Evolutionary conservation across 2,113 vertebrate genomes (phyloP).

Genomic region (Aplodontia rufa): DNA sequence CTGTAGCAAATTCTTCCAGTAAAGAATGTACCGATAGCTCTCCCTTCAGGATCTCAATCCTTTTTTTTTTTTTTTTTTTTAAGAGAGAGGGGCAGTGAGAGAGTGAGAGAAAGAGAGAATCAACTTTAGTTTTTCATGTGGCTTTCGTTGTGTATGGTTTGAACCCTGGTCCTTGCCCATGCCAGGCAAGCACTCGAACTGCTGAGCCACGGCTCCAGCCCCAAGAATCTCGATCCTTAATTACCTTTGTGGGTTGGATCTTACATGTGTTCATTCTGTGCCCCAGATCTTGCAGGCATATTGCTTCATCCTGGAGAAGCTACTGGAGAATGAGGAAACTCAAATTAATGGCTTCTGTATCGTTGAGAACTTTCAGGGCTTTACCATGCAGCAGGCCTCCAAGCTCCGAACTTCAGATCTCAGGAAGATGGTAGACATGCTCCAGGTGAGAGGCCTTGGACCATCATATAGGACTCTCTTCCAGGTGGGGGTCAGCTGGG

Average conservation of each 20-base stretch:
- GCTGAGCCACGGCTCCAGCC: no score
- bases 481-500: not conserved
- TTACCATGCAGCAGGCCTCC: slow-evolving; percentile 97
- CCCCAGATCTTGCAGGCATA: slow-evolving; percentile 95
- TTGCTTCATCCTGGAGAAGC: slow-evolving; percentile 96
- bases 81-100: no score
- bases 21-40: not conserved
- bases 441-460: slow-evolving; percentile 88
- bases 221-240: not conserved
- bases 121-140: no score
- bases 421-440: slow-evolving; percentile 99
- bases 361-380: slow-evolving; percentile 97
- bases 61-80: no score
- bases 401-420: slow-evolving; percentile 95
- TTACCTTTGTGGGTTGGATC: not conserved
- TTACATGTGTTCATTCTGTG: not conserved
- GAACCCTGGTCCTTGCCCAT: no score
- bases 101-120: no score
- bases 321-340: slow-evolving; percentile 97
- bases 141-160: no score
- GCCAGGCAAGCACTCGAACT: no score
- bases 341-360: slow-evolving; percentile 99
- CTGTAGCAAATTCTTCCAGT: not conserved
- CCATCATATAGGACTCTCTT: fast-evolving
- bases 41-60: not conserved